Base-by-base conservation (phyloP, 2,113 vertebrate species). In the Ailurus styani region DNA sequence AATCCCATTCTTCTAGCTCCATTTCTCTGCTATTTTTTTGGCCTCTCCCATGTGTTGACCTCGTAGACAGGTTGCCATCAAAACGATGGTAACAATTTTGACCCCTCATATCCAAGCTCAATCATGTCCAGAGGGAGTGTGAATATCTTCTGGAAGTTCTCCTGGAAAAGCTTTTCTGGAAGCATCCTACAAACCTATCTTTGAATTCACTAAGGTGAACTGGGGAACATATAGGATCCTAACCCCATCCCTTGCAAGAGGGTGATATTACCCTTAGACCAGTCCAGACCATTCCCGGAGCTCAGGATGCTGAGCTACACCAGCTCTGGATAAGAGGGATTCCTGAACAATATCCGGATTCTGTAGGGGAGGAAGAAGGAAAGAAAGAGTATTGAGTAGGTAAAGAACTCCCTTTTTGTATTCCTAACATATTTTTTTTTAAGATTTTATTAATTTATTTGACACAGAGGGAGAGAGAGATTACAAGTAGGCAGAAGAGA, bases 111-210 rank as follows among this genome's bases (percentile, higher is more conserved):
- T 68, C 17, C 42, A 89, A 86, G 62, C 29, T 92, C 73, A 96
- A 42, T 64, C n/a, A 60, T 29, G 25, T 72, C 47, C 62, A 89
- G 47, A 70, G 27, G 20, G 27, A 54, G n/a, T 0, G 0, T 50
- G 54, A 94, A 40, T 94, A 77, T 78, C 27, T 96, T 87, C 77
- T 91, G n/a, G 34, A 87, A 78, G 68, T 78, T 93, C 78, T 82
- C 47, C 29, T 47, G 66, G 60, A 89, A 91, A 64, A 55, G 11
- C 37, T 84, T 94, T 73, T 20, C 78, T 42, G 79, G 40, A 86
- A 90, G 79, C 62, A 97, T 72, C 34, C 17, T 64, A 55, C 42
- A 64, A 79, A 66, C 18, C 29, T 91, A 86, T 23, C 23, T 47
- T 90, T 78, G 23, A 88, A 73, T 18, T 79, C 93, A 85, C 1